Evolutionary conservation across 2,113 vertebrate genomes (phyloP), one percentile per base, ranked within the genome.

Genomic region (Macroglossus sobrinus): DNA sequence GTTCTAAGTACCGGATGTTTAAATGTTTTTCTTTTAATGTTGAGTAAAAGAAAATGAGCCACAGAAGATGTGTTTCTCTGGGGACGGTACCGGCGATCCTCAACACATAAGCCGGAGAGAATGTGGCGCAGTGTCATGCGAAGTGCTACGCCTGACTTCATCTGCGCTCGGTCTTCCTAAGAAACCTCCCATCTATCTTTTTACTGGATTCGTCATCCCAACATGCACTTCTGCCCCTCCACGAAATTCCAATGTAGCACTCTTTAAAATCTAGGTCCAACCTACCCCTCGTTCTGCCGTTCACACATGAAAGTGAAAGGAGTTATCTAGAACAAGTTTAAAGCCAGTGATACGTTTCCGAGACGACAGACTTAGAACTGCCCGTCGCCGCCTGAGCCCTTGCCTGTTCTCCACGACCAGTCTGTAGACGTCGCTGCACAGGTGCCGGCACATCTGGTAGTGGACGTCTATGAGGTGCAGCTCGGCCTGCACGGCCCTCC

Each of bases 401-500:
- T 16, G 35, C 64, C 76, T 96, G 12, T 97, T 94, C 72, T 97
- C 96, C 93, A 93, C 86, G 22, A 98, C 47, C 71, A 98, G 55
- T 3, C 45, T 97, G 95, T 98, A 98, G 72, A 98, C 74, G 28
- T 97, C 97, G 19, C n/a, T 69, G 71, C 98, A 98, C 7, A 98
- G 98, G 63, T 24, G 98, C 21, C 59, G 96, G 71, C 98, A 99
- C 97, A 98, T 81, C 47, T 97, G 84, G 0, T 98, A 98, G 74
- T 97, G 98, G 84, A 82, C 1, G 0, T 87, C 87, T 33, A 99
- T 72, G 59, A 99, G 72, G 64, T 98, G 97, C 92, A 98, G 22
- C 85, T 99, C 98, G 0, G 98, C 98, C 30, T 95, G 96, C 33
- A 93, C 4, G 0, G 98, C 98, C 97, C 98, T 98, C 95, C 98